Evolutionary conservation across 1,140 invertebrate species (phyloP), one percentile per base, ranked within the genome.

Genomic region (Scaptomyza hsui): DNA sequence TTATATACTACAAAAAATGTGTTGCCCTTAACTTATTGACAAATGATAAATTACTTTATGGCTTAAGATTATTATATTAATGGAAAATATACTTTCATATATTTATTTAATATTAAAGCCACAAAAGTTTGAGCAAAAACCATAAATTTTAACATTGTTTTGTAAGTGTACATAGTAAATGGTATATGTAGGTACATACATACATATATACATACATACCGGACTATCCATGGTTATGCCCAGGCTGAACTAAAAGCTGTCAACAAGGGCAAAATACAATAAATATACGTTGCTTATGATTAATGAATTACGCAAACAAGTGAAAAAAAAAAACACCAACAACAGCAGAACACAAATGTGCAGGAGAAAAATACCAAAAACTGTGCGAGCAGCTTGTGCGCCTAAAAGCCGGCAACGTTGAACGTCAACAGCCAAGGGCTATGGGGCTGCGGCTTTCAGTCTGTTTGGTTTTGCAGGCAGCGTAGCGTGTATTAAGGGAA

Each of bases 401-500:
- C 74, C 73, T 77, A 72, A 85, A 72, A 86, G 59, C 57, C 64
- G 61, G 47, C 60, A 71, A 49, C 61, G 51, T 47, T 19, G 21
- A 70, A 55, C 51, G 37, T 67, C 68, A 62, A 69, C 52, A 52
- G 41, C 47, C 67, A 41, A 52, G 42, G 35, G 63, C 62, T 37
- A 48, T 51, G 41, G 51, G 48, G 42, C 56, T 72, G 64, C 35
- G 59, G 45, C 65, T 60, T 85, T 73, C 61, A 65, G 63, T 69
- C 74, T 86, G 77, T 77, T 85, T 81, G 70, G 81, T 81, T 86
- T 86, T 81, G 57, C 74, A 68, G 74, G 63, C 81, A 86, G 74
- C 78, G 81, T 86, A 78, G 77, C 81, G 82, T 86, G 82, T 88
- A 86, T 86, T 86, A 86, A 88, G 82, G 81, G 81, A 86, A 86